Conservation (phyloP, 2,888 invertebrate species). For the Mythimna ferrago region DNA sequence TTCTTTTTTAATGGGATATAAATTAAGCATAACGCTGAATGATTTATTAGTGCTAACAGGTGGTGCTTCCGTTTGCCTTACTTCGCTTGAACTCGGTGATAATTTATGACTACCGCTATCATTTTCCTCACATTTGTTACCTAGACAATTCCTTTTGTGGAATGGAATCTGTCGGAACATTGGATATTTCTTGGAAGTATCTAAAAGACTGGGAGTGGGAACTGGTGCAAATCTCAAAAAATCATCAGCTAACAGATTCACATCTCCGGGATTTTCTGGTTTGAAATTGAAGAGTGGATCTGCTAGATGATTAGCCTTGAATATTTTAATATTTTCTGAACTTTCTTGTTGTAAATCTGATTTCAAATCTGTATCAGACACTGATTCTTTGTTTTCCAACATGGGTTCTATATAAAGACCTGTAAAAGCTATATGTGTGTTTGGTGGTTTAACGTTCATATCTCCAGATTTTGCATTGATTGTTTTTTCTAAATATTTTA, state of each 20-base stretch:
- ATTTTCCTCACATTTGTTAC: slow-evolving; percentile 69
- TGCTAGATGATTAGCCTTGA: slow-evolving; percentile 78
- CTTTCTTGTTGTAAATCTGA: slow-evolving; percentile 68
- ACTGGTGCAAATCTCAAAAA: slow-evolving; percentile 80
- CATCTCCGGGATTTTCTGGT: slow-evolving; percentile 93
- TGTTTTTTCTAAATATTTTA: slow-evolving; percentile 86
- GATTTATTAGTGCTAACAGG: slow-evolving; percentile 83
- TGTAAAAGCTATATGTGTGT: slow-evolving; percentile 82
- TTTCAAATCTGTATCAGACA: slow-evolving; percentile 32
- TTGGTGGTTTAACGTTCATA: slow-evolving; percentile 74
- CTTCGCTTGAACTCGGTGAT: slow-evolving; percentile 57
- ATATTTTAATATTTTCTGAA: slow-evolving; percentile 71
- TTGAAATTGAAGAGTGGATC: slow-evolving; percentile 94
- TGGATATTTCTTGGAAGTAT: slow-evolving; percentile 67
- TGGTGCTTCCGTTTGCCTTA: slow-evolving; percentile 60
- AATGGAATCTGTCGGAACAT: slow-evolving; percentile 77
- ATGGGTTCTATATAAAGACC: slow-evolving; percentile 82
- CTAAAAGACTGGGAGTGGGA: slow-evolving; percentile 62
- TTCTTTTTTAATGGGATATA: slow-evolving; percentile 89
- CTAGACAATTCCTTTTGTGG: slow-evolving; percentile 71
- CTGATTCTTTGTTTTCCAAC: slow-evolving; percentile 64
- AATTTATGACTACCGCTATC: slow-evolving; percentile 47
- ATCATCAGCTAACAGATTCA: slow-evolving; percentile 93
- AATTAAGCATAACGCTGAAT: slow-evolving; percentile 92
- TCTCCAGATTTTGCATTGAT: slow-evolving; percentile 87